Base-by-base conservation (phyloP, 2,888 invertebrate species). In the Meteorus cinctellus region DNA sequence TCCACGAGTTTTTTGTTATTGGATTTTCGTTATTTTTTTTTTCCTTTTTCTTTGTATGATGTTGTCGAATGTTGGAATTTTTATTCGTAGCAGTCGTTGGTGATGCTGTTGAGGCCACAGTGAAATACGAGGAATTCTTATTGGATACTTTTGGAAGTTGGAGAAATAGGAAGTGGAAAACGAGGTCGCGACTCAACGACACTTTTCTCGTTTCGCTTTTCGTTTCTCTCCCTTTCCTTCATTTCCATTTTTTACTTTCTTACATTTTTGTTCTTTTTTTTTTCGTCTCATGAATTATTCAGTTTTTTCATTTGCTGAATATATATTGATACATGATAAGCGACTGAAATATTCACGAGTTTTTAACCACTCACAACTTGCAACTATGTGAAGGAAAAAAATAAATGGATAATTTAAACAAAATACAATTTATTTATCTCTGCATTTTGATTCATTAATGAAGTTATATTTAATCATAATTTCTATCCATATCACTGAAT, bases 41-140 rank as follows among this genome's bases (percentile, higher is more conserved):
- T n/a, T 55, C 27, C 2, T 29, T 29, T 29, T 29, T 31, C 31
- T 51, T 51, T 8, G 12, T 1, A 19, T 29, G 14, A 31, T 29
- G 27, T 62, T 62, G 31, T 62, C 31, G 62, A 62, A 62, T 12
- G 31, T 62, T 51, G 51, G 62, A 74, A 74, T 74, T 74, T 74
- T 74, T 60, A 74, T 74, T 74, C 74, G 51, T 55, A 63, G 72
- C 45, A 65, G 29, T 51, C 31, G 51, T 36, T 31, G 66, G 51
- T 66, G 55, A 51, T 36, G 59, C 55, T 24, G 67, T 27, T 41
- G 66, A 8, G 27, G 24, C 55, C 55, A 69, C 41, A 62, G n/a
- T 60, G 74, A 74, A 68, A 74, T 62, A 74, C 62, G 68, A 68
- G 48, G 62, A 74, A 60, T 69, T 74, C 74, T 74, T 74, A 74